A percentile compares a stretch with the other conserved stretches of the same genome.
Conservation (phyloP, 1,140 invertebrate genomes). For the Zophobas atratus region DNA sequence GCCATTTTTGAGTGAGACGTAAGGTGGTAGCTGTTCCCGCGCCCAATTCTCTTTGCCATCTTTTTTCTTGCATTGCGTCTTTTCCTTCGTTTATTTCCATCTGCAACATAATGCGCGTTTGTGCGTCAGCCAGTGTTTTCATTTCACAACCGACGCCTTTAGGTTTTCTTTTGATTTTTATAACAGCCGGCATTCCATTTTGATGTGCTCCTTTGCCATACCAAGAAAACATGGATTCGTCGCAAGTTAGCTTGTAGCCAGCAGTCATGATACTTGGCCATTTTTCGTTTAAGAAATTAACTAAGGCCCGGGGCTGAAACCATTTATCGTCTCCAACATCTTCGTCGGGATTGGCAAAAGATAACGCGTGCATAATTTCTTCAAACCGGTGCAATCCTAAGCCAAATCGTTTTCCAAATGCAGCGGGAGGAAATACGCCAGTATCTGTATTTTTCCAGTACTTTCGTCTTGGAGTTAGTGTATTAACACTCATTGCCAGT, state of each 20-base stretch:
- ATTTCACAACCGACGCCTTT: conserved; percentile 40
- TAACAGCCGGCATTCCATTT: conserved; percentile 14
- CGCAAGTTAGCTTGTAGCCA: background rate
- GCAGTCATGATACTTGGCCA: background rate
- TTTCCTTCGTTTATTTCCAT: conserved; percentile 45
- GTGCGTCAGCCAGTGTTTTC: conserved; percentile 39
- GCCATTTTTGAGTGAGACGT: conserved; percentile 4
- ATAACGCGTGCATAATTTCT: background rate
- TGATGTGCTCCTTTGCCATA: conserved; percentile 1
- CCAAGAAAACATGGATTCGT: conserved; percentile 19
- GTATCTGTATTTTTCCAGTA: background rate
- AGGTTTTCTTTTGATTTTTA: conserved; percentile 44
- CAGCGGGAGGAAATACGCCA: background rate
- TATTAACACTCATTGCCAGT: background rate
- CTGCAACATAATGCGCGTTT: conserved; percentile 12
- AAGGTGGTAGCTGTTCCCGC: conserved; percentile 25
- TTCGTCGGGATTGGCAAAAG: background rate
- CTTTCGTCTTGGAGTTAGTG: background rate
- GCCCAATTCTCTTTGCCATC: conserved; percentile 20
- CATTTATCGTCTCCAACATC: background rate
- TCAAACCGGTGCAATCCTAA: background rate
- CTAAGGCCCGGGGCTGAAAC: background rate
- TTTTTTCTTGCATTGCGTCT: conserved; percentile 9
- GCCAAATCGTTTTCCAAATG: background rate
- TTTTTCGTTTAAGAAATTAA: conserved; percentile 1